Evolutionary conservation across 30 jellyfish, hydroid and myxozoan species (phyloP).

Genomic region (Phacellophora camtschatica): DNA sequence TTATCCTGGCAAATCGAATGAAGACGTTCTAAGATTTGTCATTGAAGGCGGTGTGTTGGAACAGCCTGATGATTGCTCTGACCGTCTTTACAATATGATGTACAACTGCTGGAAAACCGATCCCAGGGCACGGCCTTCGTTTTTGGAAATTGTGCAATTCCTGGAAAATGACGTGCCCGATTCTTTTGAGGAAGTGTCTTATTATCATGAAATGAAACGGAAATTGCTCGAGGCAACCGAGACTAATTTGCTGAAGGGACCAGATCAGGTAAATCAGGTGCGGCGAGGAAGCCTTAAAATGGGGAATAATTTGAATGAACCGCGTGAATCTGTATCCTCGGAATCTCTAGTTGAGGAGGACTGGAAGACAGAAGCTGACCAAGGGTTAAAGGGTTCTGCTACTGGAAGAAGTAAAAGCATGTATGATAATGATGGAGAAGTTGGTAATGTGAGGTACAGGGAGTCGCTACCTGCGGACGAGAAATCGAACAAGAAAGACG

Average conservation of each 20-base stretch:
- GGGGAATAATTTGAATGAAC: constrained; percentile 18
- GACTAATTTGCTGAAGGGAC: constrained; percentile 58
- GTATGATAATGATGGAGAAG: constrained; percentile 80
- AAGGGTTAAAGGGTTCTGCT: background rate
- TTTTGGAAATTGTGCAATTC: constrained; percentile 78
- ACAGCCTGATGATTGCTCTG: constrained; percentile 82
- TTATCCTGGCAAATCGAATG: constrained; percentile 93
- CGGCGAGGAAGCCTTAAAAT: constrained; percentile 58
- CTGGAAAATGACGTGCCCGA: constrained; percentile 86
- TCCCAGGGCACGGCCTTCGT: constrained; percentile 87
- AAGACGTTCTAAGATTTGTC: constrained; percentile 85
- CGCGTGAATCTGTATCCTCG: constrained; percentile 53
- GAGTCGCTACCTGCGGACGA: constrained; percentile 46
- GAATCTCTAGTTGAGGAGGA: constrained; percentile 74
- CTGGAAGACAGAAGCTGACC: constrained; percentile 76
- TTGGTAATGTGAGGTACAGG: constrained; percentile 54
- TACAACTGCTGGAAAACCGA: constrained; percentile 85
- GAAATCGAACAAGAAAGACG: constrained; percentile 21
- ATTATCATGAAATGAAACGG: constrained; percentile 89
- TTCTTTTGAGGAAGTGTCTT: constrained; percentile 68
- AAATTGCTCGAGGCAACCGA: constrained; percentile 80
- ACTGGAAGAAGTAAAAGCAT: constrained; percentile 59
- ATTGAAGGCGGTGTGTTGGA: constrained; percentile 84
- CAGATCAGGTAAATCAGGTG: constrained; percentile 31
- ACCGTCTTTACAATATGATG: constrained; percentile 83